Evolutionary conservation across 2,888 invertebrate genomes (phyloP).

Genomic region (Pristionchus fissidentatus): DNA sequence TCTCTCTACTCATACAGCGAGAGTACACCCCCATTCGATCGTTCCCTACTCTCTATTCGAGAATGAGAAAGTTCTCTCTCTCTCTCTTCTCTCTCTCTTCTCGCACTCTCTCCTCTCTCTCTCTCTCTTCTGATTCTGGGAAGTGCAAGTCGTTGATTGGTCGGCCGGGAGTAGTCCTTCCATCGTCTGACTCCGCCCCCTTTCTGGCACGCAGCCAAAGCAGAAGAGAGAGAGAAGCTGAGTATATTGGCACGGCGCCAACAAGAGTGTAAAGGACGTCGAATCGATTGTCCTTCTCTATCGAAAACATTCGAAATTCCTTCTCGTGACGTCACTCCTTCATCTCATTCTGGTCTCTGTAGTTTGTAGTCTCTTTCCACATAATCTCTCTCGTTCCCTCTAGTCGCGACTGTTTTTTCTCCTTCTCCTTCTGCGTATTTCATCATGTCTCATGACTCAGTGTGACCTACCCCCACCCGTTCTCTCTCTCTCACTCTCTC

Average conservation of each 20-base stretch:
- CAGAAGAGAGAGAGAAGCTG: conserved; percentile 15
- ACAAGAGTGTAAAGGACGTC: background rate
- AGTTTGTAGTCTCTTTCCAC: conserved; percentile 4
- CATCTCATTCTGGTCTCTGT: background rate
- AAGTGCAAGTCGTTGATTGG: conserved; percentile 33
- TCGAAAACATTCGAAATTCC: background rate
- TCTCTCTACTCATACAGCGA: background rate
- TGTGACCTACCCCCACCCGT: background rate
- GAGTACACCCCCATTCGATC: conserved; percentile 19
- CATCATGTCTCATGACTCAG: background rate
- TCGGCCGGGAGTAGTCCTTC: conserved; percentile 23
- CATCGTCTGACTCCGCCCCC: conserved; percentile 9
- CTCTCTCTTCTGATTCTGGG: conserved; percentile 21
- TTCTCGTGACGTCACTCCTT: background rate
- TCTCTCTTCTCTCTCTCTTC: background rate
- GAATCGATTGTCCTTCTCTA: conserved; percentile 1
- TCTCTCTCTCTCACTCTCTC: background rate
- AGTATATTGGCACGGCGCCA: conserved; percentile 12
- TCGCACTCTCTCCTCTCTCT: conserved; percentile 7
- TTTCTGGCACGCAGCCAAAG: conserved; percentile 23
- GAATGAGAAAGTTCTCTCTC: conserved; percentile 34
- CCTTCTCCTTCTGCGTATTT: background rate
- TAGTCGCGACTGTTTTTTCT: conserved; percentile 1
- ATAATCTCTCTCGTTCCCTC: conserved; percentile 15
- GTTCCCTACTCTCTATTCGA: background rate